Evolutionary conservation across 2,888 invertebrate genomes (phyloP).

Genomic region (Myopa tessellatipennis): DNA sequence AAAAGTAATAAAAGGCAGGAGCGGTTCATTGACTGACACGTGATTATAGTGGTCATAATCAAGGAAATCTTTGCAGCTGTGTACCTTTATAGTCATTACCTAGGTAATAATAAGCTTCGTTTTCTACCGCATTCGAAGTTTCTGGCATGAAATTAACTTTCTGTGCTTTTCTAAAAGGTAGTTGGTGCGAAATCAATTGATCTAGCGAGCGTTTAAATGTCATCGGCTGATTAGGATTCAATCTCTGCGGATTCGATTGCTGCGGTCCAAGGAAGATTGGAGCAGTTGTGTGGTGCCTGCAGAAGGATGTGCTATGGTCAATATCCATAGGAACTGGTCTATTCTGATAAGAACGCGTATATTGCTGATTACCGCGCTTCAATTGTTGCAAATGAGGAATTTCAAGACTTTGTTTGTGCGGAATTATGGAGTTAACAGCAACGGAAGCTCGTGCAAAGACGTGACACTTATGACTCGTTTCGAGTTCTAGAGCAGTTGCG

Average conservation of each 20-base stretch:
- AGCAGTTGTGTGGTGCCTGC: background rate
- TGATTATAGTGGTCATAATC: background rate
- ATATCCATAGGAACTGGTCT: background rate
- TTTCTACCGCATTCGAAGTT: background rate
- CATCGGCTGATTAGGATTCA: conserved; percentile 5
- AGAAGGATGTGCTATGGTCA: background rate
- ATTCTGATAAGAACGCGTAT: background rate
- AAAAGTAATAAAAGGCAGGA: background rate
- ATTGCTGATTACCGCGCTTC: background rate
- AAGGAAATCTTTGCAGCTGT: background rate
- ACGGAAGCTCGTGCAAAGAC: conserved; percentile 24
- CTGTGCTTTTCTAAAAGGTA: conserved; percentile 25
- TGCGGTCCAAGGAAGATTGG: background rate
- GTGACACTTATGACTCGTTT: conserved; percentile 30
- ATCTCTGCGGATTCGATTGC: no score
- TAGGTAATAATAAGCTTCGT: no score
- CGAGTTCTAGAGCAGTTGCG: conserved; percentile 22
- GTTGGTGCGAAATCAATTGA: conserved; percentile 13
- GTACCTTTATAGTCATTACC: background rate
- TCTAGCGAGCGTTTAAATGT: conserved; percentile 13
- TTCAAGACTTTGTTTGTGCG: conserved; percentile 24
- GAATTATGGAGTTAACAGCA: conserved; percentile 15
- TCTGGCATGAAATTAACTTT: conserved; percentile 34
- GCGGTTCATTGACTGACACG: background rate
- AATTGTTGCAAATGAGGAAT: background rate